These are phyloP conservation scores for Amblyopsis hoosieri DNA, from an alignment of 2,797 vertebrate genomes.

Conservation along the genomic window DNA sequence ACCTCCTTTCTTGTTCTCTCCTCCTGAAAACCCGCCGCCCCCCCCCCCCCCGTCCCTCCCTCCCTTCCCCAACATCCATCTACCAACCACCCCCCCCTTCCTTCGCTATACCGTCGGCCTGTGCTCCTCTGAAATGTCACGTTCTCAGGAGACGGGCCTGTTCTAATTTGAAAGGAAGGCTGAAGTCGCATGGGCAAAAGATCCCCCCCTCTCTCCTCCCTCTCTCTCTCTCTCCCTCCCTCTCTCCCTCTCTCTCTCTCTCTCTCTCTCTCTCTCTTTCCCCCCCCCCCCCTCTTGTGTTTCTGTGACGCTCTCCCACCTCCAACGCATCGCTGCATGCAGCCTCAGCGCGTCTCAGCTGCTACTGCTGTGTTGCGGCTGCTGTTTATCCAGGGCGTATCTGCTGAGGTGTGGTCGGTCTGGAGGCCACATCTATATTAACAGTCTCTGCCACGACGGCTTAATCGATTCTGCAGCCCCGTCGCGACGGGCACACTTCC, in stretches of 20 bases:
- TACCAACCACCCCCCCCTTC: slow-evolving; percentile 45
- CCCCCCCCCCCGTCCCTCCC: background rate
- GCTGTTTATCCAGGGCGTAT: slow-evolving; percentile 10
- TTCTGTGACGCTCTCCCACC: slow-evolving; percentile 37
- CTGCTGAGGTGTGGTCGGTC: slow-evolving; percentile 22
- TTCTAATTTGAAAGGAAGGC: slow-evolving; percentile 79
- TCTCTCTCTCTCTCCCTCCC: slow-evolving; percentile 16
- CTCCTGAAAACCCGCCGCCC: slow-evolving; percentile 46
- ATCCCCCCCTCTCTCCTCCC: slow-evolving; percentile 38
- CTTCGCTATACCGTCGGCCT: slow-evolving; percentile 4
- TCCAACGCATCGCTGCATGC: slow-evolving; percentile 34
- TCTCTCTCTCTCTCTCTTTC: slow-evolving; percentile 13
- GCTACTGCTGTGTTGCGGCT: slow-evolving; percentile 25
- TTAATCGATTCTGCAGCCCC: slow-evolving; percentile 59
- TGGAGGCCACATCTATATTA: slow-evolving; percentile 47
- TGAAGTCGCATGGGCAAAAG: slow-evolving; percentile 70
- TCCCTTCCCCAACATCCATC: slow-evolving; percentile 56
- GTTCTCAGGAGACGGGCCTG: slow-evolving; percentile 72
- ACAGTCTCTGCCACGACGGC: slow-evolving; percentile 53
- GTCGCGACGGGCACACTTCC: slow-evolving; percentile 33
- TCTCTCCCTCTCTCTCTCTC: background rate
- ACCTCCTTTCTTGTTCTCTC: slow-evolving; percentile 19
- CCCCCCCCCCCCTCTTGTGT: slow-evolving; percentile 23
- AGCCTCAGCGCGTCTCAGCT: slow-evolving; percentile 26
- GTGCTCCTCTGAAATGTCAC: slow-evolving; percentile 74